Evolutionary conservation across 2,888 invertebrate genomes (phyloP).

Genomic region (Pycnomerus fuliginosus): DNA sequence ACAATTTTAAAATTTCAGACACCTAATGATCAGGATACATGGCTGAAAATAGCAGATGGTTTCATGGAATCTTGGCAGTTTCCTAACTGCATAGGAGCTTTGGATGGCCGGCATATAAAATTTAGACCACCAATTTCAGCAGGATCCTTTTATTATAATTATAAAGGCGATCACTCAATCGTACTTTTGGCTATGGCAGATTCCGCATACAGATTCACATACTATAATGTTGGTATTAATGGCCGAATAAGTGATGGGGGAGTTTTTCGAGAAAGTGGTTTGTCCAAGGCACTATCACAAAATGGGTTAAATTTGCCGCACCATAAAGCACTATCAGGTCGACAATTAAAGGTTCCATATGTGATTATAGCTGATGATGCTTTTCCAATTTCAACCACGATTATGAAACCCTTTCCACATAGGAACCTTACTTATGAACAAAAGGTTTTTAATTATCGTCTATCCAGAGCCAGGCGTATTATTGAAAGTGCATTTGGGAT

Average conservation of each 20-base stretch:
- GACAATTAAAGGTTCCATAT: constrained; percentile 6
- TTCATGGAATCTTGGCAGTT: no score
- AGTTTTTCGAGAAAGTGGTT: constrained; percentile 12
- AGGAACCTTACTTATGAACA: constrained; percentile 6
- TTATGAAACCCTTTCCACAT: constrained; percentile 16
- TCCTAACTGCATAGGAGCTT: constrained; percentile 10
- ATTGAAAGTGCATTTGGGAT: constrained; percentile 11
- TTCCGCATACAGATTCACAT: constrained; percentile 16
- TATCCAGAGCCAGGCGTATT: no score
- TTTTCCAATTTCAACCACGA: constrained; percentile 9
- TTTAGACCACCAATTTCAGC: constrained; percentile 21
- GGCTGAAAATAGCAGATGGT: no score
- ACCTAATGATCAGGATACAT: no score
- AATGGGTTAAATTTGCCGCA: constrained; percentile 16
- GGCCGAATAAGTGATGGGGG: constrained; percentile 20
- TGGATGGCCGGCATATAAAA: constrained; percentile 26
- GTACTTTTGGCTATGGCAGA: constrained; percentile 14
- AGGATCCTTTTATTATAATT: constrained; percentile 26
- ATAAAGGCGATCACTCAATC: constrained; percentile 18
- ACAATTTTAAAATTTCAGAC: no score
- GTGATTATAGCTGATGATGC: constrained; percentile 18
- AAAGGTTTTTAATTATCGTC: constrained; percentile 16
- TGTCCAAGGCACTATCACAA: constrained; percentile 7
- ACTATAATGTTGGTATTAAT: constrained; percentile 19
- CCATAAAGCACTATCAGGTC: constrained; percentile 3